phyloP scores from a whole-genome alignment of 2,797 vertebrate genomes.

The Enteromius paludinosus region DNA sequence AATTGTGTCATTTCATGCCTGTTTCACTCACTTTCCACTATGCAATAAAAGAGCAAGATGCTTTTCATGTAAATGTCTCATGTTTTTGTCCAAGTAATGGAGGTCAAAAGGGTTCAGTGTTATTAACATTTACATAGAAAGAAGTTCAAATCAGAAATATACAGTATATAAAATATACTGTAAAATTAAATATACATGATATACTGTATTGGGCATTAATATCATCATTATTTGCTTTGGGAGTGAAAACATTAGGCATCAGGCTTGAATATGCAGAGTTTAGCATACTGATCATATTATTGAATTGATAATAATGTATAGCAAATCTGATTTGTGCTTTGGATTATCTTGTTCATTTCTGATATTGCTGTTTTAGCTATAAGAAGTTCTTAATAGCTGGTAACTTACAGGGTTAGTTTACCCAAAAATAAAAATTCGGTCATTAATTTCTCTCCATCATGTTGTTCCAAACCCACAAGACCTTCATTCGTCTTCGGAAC shows the following conservation, averaged over 20 bases:
- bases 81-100: background rate
- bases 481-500: background rate
- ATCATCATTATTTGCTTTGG: background rate
- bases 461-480: too few species aligned
- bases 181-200: too few species aligned
- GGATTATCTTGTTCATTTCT: background rate
- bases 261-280: background rate
- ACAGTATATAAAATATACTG: too few species aligned
- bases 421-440: background rate
- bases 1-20: background rate
- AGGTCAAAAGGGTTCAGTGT: background rate
- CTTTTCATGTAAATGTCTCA: background rate
- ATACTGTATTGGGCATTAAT: background rate
- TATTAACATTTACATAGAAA: background rate
- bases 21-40: background rate
- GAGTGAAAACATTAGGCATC: background rate
- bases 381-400: background rate
- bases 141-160: background rate
- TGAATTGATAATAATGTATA: background rate
- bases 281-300: background rate
- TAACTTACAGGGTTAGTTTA: background rate
- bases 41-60: background rate
- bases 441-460: background rate
- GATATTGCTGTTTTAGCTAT: background rate
- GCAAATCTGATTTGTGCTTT: background rate